Evolutionary conservation across 2,113 vertebrate species (phyloP).

Genomic region (Oryzias celebensis): DNA sequence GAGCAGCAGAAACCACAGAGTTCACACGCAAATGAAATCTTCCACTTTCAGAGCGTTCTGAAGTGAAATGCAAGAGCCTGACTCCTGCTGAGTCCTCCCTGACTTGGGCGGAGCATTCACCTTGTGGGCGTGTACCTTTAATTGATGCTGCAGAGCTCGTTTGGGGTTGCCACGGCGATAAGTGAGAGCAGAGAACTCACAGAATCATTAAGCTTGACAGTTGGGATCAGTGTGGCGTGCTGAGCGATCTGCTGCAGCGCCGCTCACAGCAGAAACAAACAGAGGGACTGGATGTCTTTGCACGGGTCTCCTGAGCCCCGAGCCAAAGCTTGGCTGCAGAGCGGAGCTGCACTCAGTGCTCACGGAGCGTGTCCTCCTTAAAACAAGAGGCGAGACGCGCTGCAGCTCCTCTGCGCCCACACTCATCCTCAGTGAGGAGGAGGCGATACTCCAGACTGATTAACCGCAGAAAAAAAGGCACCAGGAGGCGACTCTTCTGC

Average conservation of each 20-base stretch:
- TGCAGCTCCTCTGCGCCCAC: background rate
- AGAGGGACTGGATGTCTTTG: conserved; percentile 15
- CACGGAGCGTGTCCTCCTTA: background rate
- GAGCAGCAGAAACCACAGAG: too few species aligned
- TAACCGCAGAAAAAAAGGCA: too few species aligned
- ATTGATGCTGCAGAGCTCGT: too few species aligned
- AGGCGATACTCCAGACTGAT: too few species aligned
- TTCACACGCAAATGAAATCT: too few species aligned
- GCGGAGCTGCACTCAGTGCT: background rate
- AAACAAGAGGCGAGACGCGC: background rate
- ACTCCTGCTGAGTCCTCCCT: too few species aligned
- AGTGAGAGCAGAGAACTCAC: conserved; percentile 13
- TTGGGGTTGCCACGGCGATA: background rate
- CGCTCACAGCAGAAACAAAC: conserved; percentile 24
- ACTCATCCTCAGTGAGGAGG: too few species aligned
- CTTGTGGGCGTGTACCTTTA: too few species aligned
- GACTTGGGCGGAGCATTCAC: too few species aligned
- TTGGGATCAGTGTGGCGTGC: conserved; percentile 42
- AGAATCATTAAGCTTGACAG: conserved; percentile 37
- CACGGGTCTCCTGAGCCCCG: background rate
- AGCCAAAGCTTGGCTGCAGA: conserved; percentile 1
- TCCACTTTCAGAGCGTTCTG: too few species aligned
- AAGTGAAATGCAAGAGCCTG: too few species aligned
- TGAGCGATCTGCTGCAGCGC: conserved; percentile 42
- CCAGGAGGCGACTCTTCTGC: too few species aligned